These are phyloP conservation scores for Dyspetes luteomarginatus DNA, from an alignment of 2,888 invertebrate species.

Conservation along the genomic window DNA sequence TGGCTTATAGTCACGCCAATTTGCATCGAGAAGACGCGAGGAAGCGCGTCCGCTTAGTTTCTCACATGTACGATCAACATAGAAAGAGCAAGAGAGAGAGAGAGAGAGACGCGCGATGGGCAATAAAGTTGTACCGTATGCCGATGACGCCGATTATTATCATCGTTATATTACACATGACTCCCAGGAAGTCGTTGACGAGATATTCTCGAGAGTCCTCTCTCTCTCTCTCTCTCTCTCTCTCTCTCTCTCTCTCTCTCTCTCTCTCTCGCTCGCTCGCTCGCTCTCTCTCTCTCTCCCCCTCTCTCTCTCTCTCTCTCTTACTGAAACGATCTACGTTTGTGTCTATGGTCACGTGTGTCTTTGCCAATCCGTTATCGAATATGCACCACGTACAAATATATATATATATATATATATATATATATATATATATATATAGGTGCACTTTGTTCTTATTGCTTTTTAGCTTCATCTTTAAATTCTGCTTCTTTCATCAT, in stretches of 20 bases:
- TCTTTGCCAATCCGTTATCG: conserved; percentile 41
- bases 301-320: not conserved
- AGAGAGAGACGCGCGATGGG: conserved; percentile 40
- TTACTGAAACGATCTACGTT: conserved; percentile 18
- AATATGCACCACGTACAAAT: conserved; percentile 2
- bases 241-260: not conserved
- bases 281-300: conserved; percentile 3
- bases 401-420: not conserved
- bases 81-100: conserved; percentile 10
- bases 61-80: conserved; percentile 49
- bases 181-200: conserved; percentile 64
- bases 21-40: conserved; percentile 64
- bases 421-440: not conserved
- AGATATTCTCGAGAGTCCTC: conserved; percentile 54
- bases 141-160: conserved; percentile 65
- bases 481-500: conserved; percentile 14
- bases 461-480: conserved; percentile 21
- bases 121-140: conserved; percentile 62
- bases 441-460: not conserved
- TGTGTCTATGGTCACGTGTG: conserved; percentile 53
- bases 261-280: conserved; percentile 13
- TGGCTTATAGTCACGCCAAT: conserved; percentile 58
- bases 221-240: conserved; percentile 12
- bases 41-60: conserved; percentile 55
- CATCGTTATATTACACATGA: conserved; percentile 62